A percentile compares a stretch with the other conserved stretches of the same genome.
Conservation (phyloP, 1,140 invertebrate species). For the Platyscapa corneri region DNA sequence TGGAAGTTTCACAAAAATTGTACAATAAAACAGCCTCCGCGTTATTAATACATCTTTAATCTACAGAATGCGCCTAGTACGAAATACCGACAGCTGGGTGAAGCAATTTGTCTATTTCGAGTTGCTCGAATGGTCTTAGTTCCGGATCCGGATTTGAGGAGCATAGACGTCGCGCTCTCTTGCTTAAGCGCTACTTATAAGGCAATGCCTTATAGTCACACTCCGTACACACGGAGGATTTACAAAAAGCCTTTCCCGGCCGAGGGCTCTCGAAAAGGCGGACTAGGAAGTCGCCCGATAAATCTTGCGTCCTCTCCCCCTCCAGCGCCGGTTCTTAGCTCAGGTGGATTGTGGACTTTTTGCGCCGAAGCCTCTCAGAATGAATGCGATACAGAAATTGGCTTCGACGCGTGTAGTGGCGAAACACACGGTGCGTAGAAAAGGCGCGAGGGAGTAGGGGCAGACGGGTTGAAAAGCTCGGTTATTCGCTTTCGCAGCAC, state of each 20-base stretch:
- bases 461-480: slow-evolving; percentile 16
- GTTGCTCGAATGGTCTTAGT: not conserved
- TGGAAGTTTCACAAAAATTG: not conserved
- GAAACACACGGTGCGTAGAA: not conserved
- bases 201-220: not conserved
- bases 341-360: not conserved
- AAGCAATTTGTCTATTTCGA: not conserved
- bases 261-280: not conserved
- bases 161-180: not conserved
- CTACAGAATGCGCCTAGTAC: not conserved
- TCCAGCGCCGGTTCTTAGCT: not conserved
- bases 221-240: not conserved
- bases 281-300: slow-evolving; percentile 16
- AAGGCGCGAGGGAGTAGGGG: not conserved
- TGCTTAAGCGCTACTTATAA: not conserved
- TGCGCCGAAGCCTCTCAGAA: not conserved
- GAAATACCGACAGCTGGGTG: not conserved
- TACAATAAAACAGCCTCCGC: not conserved
- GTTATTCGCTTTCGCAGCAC: slow-evolving; percentile 42
- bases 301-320: not conserved
- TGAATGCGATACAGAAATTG: slow-evolving; percentile 14
- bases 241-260: not conserved
- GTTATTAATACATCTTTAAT: not conserved
- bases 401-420: not conserved
- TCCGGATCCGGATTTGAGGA: not conserved